phyloP scores from a whole-genome alignment of 2,888 invertebrate genomes.

The Cryptus viduatorius region DNA sequence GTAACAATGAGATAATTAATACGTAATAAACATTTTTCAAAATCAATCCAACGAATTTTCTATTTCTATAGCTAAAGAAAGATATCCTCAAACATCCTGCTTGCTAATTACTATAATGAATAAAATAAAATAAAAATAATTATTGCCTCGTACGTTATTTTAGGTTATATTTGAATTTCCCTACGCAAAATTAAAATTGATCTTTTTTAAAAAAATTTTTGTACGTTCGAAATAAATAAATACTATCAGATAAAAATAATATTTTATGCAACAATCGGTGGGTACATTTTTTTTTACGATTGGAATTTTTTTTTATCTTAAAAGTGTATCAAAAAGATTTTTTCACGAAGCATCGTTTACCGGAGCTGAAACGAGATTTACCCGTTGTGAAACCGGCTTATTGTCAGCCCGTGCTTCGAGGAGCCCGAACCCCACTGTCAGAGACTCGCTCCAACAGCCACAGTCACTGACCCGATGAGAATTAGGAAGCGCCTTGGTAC shows the following conservation, averaged over 20 bases:
- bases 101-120: no score
- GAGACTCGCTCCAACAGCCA: constrained; percentile 64
- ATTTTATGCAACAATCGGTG: not conserved
- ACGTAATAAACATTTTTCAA: not conserved
- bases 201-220: not conserved
- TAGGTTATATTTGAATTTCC: no score
- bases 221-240: not conserved
- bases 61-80: no score
- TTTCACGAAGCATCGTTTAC: not conserved
- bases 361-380: constrained; percentile 30
- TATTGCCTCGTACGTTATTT: no score
- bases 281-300: not conserved
- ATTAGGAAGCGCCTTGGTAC: constrained; percentile 71
- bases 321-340: not conserved
- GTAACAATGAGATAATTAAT: not conserved
- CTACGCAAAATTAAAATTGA: not conserved
- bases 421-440: constrained; percentile 68
- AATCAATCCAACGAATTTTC: not conserved
- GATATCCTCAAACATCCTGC: no score
- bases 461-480: constrained; percentile 76
- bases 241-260: not conserved
- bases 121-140: no score
- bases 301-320: not conserved
- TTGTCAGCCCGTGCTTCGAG: constrained; percentile 30
- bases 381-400: constrained; percentile 62